Evolutionary conservation across 2,888 invertebrate species (phyloP).

Genomic region (Gisinianus flammeolus): DNA sequence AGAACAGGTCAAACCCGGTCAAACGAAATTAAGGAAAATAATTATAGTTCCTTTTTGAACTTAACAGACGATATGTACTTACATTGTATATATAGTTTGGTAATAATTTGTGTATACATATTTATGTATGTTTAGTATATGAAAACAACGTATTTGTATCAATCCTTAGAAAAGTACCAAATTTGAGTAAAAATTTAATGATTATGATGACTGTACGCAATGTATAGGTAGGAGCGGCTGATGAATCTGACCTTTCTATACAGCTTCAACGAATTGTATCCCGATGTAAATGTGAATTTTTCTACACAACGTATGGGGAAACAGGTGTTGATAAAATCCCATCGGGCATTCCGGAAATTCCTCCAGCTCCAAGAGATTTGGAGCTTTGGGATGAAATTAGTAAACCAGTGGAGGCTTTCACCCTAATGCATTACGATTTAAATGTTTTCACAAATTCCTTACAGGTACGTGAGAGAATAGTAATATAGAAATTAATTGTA

Average conservation of each 20-base stretch:
- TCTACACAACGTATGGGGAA: conserved; percentile 93
- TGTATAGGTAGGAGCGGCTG: conserved; percentile 56
- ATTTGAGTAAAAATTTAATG: no score
- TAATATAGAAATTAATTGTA: background rate
- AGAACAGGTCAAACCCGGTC: no score
- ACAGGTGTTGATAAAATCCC: conserved; percentile 70
- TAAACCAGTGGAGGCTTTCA: conserved; percentile 94
- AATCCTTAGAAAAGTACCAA: no score
- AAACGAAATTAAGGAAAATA: no score
- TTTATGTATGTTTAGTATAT: no score
- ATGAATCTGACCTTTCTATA: conserved; percentile 59
- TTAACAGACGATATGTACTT: no score
- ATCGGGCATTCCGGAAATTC: conserved; percentile 69
- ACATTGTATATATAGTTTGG: no score
- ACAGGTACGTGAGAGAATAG: no score
- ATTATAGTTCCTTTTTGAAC: no score
- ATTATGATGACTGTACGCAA: no score
- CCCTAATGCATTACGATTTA: conserved; percentile 96
- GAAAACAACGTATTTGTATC: no score
- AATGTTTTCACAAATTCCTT: conserved; percentile 96
- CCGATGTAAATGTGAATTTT: conserved; percentile 96
- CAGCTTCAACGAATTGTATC: conserved; percentile 96
- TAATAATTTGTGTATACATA: no score
- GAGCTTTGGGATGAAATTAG: conserved; percentile 81
- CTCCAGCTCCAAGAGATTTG: conserved; percentile 71